Conservation (phyloP, 2,113 vertebrate species). For the Malurus alboscapulatus region DNA sequence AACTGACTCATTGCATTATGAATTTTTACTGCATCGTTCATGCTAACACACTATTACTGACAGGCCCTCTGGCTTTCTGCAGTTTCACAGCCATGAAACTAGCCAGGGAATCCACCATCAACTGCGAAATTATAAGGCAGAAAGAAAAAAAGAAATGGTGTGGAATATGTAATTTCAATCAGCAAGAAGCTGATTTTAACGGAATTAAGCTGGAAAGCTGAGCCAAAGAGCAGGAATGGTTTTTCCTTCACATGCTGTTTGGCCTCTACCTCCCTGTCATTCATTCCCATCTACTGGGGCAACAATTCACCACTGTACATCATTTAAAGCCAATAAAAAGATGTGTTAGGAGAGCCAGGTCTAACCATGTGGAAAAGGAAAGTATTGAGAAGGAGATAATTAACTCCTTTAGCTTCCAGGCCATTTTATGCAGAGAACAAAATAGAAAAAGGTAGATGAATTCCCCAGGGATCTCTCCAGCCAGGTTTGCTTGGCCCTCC, state of each 20-base stretch:
- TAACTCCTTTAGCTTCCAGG: slow-evolving; percentile 55
- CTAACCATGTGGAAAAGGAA: slow-evolving; percentile 40
- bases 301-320: slow-evolving; percentile 22
- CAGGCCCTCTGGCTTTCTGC: slow-evolving; percentile 64
- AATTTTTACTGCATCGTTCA: slow-evolving; percentile 54
- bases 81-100: slow-evolving; percentile 50
- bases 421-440: slow-evolving; percentile 10
- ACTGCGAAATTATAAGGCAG: slow-evolving; percentile 9
- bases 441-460: background rate
- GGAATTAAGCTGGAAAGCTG: slow-evolving; percentile 7
- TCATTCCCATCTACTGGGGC: background rate
- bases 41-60: slow-evolving; percentile 50
- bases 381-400: slow-evolving; percentile 28
- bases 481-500: background rate
- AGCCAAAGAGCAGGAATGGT: background rate
- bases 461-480: background rate
- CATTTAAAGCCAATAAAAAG: slow-evolving; percentile 45
- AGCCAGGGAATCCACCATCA: slow-evolving; percentile 25
- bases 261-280: background rate
- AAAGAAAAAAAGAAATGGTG: background rate
- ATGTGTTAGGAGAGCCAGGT: background rate
- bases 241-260: background rate
- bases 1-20: slow-evolving; percentile 69
- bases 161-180: background rate
- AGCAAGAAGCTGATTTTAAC: background rate